Evolutionary conservation across 2,797 vertebrate genomes (phyloP).

Genomic region (Benthosema pterotum): DNA sequence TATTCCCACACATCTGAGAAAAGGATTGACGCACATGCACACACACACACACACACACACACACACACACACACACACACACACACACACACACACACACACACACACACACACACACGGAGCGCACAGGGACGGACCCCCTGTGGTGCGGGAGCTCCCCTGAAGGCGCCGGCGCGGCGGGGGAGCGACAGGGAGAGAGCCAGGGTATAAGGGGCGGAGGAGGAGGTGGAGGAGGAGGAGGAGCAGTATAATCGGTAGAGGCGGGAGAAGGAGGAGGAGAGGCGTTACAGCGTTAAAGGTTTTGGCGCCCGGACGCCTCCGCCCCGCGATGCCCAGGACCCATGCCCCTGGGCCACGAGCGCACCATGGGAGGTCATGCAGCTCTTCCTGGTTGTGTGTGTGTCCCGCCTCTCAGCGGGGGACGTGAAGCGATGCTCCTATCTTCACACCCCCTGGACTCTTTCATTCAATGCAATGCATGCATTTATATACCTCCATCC

Average conservation of each 20-base stretch:
- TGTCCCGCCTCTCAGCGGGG: constrained; percentile 1
- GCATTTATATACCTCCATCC: neutral
- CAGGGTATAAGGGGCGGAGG: neutral
- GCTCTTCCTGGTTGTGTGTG: neutral
- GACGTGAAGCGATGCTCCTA: neutral
- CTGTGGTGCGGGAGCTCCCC: neutral
- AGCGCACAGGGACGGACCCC: neutral
- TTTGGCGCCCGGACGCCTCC: neutral
- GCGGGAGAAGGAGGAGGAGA: neutral
- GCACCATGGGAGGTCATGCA: neutral
- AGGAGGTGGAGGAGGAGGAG: neutral
- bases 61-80: neutral
- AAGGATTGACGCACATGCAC: too few species aligned
- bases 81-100: too few species aligned
- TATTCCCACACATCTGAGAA: too few species aligned
- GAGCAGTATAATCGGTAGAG: neutral
- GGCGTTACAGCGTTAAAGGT: neutral
- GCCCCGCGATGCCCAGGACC: neutral
- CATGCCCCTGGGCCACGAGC: neutral
- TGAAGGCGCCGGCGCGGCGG: neutral
- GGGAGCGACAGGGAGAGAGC: neutral
- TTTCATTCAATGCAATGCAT: too few species aligned
- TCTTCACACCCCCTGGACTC: neutral
- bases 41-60: neutral
- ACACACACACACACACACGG: neutral